phyloP scores from a whole-genome alignment of 2,113 vertebrate species.

The Hippocampus zosterae region DNA sequence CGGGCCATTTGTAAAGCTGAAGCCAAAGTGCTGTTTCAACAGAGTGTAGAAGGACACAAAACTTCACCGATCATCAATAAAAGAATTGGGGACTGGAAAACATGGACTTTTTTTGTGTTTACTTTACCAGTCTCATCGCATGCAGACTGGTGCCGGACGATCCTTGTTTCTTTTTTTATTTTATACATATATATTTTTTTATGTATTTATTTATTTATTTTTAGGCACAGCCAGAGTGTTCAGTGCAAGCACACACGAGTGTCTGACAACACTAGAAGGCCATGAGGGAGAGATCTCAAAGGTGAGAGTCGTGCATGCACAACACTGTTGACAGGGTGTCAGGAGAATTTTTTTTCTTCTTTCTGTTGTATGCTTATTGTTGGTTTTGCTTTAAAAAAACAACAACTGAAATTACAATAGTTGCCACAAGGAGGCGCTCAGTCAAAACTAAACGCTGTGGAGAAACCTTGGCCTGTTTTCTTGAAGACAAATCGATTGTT shows the following conservation, averaged over 20 bases:
- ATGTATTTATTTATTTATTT: background rate
- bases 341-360: background rate
- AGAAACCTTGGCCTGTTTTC: background rate
- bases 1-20: background rate
- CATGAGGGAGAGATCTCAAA: slow-evolving; percentile 91
- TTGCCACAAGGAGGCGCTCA: background rate
- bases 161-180: too few relatives aligned
- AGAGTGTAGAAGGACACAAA: too few relatives aligned
- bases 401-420: background rate
- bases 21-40: too few relatives aligned
- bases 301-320: slow-evolving; percentile 61
- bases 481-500: background rate
- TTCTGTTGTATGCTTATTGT: background rate
- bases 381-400: too few relatives aligned
- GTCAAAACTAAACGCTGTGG: background rate
- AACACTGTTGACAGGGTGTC: background rate
- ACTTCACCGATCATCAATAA: too few relatives aligned
- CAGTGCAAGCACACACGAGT: slow-evolving; percentile 75
- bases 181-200: too few relatives aligned
- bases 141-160: background rate
- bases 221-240: slow-evolving; percentile 86
- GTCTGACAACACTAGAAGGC: slow-evolving; percentile 81
- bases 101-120: background rate
- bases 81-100: too few relatives aligned
- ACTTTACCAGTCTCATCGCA: background rate